These are phyloP conservation scores for Halcyon chelicuti DNA, from an alignment of 2,797 vertebrate species.

Conservation along the genomic window DNA sequence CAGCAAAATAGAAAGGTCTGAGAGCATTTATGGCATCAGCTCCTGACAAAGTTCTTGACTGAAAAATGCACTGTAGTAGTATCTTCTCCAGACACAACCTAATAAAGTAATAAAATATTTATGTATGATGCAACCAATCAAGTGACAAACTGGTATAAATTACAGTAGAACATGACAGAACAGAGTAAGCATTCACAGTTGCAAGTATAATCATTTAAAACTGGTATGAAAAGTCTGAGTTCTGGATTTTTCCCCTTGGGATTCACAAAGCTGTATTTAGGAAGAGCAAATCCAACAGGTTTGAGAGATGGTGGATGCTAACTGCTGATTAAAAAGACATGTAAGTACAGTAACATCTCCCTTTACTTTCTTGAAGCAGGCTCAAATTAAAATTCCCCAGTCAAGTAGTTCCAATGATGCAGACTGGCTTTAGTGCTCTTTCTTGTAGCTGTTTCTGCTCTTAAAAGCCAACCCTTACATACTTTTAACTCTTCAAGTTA, in stretches of 20 bases:
- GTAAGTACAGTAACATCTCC: neutral
- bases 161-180: neutral
- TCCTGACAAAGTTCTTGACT: slow-evolving; percentile 86
- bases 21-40: slow-evolving; percentile 92
- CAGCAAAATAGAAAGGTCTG: slow-evolving; percentile 96
- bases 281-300: neutral
- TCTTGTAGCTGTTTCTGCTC: neutral
- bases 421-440: neutral
- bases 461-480: neutral
- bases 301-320: neutral
- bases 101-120: slow-evolving; percentile 28
- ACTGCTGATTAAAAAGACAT: neutral
- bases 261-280: neutral
- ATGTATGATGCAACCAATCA: neutral
- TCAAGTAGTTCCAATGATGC: neutral
- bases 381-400: neutral
- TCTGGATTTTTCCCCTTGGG: neutral
- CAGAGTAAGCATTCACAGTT: neutral
- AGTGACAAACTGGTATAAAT: neutral
- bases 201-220: neutral
- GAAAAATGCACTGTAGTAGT: slow-evolving; percentile 65
- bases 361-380: neutral
- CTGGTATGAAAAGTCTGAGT: neutral
- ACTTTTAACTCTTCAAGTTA: neutral
- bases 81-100: slow-evolving; percentile 81